Conservation (phyloP, 30 jellyfish, hydroid and myxozoan genomes). For the Nemopilema nomurai region DNA sequence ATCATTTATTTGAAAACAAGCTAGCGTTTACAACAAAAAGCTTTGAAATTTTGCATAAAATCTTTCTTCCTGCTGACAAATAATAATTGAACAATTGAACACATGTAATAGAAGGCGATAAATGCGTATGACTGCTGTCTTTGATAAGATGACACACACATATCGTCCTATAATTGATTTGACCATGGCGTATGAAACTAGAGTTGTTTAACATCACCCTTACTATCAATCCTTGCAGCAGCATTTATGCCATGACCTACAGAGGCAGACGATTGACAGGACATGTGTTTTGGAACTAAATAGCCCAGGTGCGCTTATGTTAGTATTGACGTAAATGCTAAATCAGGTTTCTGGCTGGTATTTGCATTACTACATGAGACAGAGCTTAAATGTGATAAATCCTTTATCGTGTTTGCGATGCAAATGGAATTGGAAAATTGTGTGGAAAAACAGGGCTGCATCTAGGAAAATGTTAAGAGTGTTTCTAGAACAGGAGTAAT, state of each 20-base stretch:
- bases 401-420: not conserved
- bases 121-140: too few relatives aligned
- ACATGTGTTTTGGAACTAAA: not conserved
- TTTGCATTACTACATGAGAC: not conserved
- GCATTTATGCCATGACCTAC: not conserved
- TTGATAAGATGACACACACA: too few relatives aligned
- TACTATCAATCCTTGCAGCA: not conserved
- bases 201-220: not conserved
- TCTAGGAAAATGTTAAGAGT: too few relatives aligned
- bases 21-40: too few relatives aligned
- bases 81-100: too few relatives aligned
- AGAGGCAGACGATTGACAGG: not conserved
- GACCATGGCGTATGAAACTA: too few relatives aligned
- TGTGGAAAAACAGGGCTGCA: not conserved
- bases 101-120: too few relatives aligned
- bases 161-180: too few relatives aligned
- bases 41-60: too few relatives aligned
- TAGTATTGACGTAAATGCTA: not conserved
- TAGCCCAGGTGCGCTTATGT: not conserved
- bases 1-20: too few relatives aligned
- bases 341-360: not conserved
- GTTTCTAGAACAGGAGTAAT: too few relatives aligned
- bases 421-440: not conserved
- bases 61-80: too few relatives aligned
- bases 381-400: not conserved